A percentile compares a stretch with the other conserved stretches of the same genome.
Evolutionary conservation across 1,140 invertebrate genomes (phyloP).

Genomic region (Drosophila serrata): DNA sequence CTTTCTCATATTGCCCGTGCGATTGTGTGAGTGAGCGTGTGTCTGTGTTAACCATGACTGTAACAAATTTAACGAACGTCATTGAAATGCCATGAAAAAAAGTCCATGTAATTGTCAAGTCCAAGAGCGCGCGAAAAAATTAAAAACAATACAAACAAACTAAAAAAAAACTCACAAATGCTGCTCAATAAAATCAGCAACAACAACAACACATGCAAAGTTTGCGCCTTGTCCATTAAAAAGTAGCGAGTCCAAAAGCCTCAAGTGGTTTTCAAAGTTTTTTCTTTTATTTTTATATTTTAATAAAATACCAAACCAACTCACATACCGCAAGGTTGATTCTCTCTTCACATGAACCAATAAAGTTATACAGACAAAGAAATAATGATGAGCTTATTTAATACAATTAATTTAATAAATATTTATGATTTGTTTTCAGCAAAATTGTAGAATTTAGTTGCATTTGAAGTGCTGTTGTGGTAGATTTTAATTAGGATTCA

Average conservation of each 20-base stretch:
- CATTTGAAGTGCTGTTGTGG: not conserved
- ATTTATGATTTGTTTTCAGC: not conserved
- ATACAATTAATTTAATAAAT: not conserved
- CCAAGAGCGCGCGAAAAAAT: conserved; percentile 78
- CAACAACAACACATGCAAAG: conserved; percentile 43
- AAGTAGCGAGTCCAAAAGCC: conserved; percentile 60
- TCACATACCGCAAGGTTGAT: conserved; percentile 76
- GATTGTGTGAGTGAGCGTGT: conserved; percentile 26
- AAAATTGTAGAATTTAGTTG: fast-evolving
- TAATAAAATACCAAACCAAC: conserved; percentile 23
- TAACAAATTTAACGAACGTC: conserved; percentile 83
- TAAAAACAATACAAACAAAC: conserved; percentile 31
- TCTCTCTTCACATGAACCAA: conserved; percentile 37
- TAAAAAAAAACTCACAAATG: conserved; percentile 27
- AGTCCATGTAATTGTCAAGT: conserved; percentile 83
- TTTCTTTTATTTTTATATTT: not conserved
- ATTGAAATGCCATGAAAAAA: conserved; percentile 73
- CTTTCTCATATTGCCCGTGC: conserved; percentile 1
- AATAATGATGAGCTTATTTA: not conserved
- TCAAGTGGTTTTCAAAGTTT: conserved; percentile 42
- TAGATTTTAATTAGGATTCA: not conserved
- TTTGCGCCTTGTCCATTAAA: conserved; percentile 69
- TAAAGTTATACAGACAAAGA: conserved; percentile 5
- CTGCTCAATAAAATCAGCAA: conserved; percentile 66
- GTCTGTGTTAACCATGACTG: conserved; percentile 77